A percentile compares a stretch with the other conserved stretches of the same genome.
Conservation (phyloP, 1,140 invertebrate species). For the Periplaneta americana region DNA sequence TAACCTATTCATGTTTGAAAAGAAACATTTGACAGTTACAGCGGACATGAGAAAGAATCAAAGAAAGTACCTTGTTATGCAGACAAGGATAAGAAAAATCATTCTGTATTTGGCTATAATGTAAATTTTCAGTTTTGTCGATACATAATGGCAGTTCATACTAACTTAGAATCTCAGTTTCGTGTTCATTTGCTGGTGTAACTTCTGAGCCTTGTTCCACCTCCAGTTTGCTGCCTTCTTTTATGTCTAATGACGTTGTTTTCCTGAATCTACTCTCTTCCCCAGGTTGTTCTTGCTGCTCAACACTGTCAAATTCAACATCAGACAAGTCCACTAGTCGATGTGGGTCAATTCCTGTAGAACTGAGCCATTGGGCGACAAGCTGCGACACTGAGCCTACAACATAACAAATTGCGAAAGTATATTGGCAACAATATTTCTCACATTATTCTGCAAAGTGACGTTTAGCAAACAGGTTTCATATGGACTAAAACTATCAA, state of each 20-base stretch:
- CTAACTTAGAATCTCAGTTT: conserved; percentile 22
- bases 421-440: no score
- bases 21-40: no score
- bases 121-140: no score
- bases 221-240: conserved; percentile 20
- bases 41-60: no score
- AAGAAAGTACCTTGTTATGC: no score
- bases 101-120: no score
- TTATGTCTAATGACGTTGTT: conserved; percentile 12
- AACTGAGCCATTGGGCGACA: conserved; percentile 73
- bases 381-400: conserved; percentile 70
- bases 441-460: no score
- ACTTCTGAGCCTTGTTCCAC: conserved; percentile 26
- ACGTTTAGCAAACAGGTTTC: no score
- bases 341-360: conserved; percentile 58
- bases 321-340: conserved; percentile 39
- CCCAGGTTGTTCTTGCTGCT: not conserved
- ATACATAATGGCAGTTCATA: not conserved
- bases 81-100: no score
- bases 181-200: conserved; percentile 16
- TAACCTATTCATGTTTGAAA: no score
- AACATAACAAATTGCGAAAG: conserved; percentile 10
- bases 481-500: no score
- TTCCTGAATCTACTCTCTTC: not conserved
- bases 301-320: conserved; percentile 30